Evolutionary conservation across 2,113 vertebrate genomes (phyloP), one percentile per base, ranked within the genome.

Genomic region (Proterorhinus semilunaris): DNA sequence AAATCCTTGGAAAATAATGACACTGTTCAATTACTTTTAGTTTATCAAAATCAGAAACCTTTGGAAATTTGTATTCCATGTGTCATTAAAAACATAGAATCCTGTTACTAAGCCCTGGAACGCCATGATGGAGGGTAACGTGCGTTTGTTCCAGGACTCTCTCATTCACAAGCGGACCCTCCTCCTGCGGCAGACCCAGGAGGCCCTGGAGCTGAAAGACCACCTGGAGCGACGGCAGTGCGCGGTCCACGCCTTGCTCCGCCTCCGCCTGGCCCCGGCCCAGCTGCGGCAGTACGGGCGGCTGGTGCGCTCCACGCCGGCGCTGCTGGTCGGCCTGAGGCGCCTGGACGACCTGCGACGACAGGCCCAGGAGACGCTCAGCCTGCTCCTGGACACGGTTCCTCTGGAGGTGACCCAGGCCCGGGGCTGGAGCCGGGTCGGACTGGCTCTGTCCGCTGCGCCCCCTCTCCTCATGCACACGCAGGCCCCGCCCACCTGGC

Each of bases 191-290:
- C 98, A 99, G 90, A 96, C 96, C 0, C 95, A 98, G 68, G 98
- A 99, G 0, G 97, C 98, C 10, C 86, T 93, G 6, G 98, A 99
- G 77, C 94, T 99, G 63, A 99, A 98, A 93, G 96, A 99, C 82
- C 98, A 98, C 86, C 87, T 99, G 43, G 98, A 99, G 80, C 95
- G 96, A 0, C 92, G 97, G 16, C 94, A 96, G 68, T 92, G 92
- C 0, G 89, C 95, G 43, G 96, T 99, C 50, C 81, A 94, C 78
- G 87, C 89, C 67, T 95, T 99, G 85, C 90, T 99, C 84, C 85
- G 90, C 51, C 87, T 91, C 68, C 94, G 95, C 92, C 91, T 99
- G 53, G 93, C 89, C 0, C 81, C 80, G 4, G 83, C 91, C 0
- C 94, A 99, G 77, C 95, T 99, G 21, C 92, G 86, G 43, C 94